Evolutionary conservation across 1,140 invertebrate species (phyloP), one percentile per base, ranked within the genome.

Genomic region (Uloborus diversus): DNA sequence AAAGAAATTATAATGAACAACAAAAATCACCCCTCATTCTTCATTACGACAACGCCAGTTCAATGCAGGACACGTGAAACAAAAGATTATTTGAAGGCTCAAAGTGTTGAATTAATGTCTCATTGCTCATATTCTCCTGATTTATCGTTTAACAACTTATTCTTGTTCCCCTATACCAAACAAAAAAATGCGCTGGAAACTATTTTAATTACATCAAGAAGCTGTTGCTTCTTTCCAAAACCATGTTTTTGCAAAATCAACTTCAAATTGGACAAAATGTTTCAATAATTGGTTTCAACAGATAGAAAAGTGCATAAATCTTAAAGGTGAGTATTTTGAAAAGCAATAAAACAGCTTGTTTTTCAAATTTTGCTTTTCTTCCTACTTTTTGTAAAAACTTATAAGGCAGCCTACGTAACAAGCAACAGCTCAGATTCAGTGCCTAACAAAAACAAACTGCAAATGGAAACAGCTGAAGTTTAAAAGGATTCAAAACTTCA

Each of bases 1-100:
- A 25, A 14, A 20, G 32, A 71, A 71, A 71, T 71, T 5, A 28
- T n/a, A 25, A 64, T 37, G 23, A 64, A 64, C 23, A 61, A 61
- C 4, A 25, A 61, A 61, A 25, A 61, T 1, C 25, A 1, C 30
- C 4, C 57, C 27, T 61, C 57, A 4, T 30, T 61, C 7, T 30
- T 61, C 27, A 27, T 14, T 27, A 61, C 7, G 57, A 28, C 57
- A 61, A 61, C 14, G 57, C 57, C 13, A 30, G 27, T 9, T 61
- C 57, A 7, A n/a, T n/a, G 30, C n/a, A 61, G 14, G 17, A 7
- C 14, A 53, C 4, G 0, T 53, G 3, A 69, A 69, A 53, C 11
- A 20, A 32, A 13, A 7, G 13, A 53, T 23, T 69, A n/a, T 69
- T 53, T 69, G 65, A 53, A n/a, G 0, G 37, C 13, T 2, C 17